Conservation (phyloP, 2,113 vertebrate genomes). For the Phylloscopus trochiloides region DNA sequence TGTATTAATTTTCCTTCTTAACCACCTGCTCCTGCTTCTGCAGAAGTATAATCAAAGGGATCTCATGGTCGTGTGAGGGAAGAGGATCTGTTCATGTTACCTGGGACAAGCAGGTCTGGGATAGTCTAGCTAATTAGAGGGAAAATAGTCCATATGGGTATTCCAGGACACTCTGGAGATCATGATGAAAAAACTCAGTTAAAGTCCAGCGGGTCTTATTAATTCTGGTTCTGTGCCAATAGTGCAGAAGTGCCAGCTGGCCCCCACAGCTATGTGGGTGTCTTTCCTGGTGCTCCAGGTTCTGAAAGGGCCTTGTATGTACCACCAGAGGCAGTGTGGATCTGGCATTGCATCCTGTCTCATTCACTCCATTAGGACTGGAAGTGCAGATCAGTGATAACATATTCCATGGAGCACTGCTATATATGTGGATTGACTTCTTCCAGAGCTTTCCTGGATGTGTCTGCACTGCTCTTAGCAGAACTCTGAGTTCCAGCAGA, state of each 20-base stretch:
- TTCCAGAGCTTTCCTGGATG: background rate
- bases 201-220: constrained; percentile 5
- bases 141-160: background rate
- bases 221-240: background rate
- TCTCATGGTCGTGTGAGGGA: background rate
- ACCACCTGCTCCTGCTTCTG: background rate
- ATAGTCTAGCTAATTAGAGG: background rate
- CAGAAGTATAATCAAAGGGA: background rate
- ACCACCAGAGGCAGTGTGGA: background rate
- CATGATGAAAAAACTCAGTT: background rate
- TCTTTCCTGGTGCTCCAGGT: background rate
- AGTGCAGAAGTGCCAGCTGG: constrained; percentile 1
- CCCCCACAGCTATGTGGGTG: background rate
- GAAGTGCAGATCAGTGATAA: background rate
- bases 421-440: background rate
- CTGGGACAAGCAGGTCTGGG: background rate
- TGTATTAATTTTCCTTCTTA: background rate
- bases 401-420: background rate
- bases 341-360: background rate
- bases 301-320: constrained; percentile 11
- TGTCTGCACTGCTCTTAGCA: background rate
- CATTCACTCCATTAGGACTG: background rate
- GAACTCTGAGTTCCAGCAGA: background rate
- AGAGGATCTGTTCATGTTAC: background rate
- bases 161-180: background rate